phyloP scores from a whole-genome alignment of 2,888 invertebrate species.

The Cantharis lateralis region DNA sequence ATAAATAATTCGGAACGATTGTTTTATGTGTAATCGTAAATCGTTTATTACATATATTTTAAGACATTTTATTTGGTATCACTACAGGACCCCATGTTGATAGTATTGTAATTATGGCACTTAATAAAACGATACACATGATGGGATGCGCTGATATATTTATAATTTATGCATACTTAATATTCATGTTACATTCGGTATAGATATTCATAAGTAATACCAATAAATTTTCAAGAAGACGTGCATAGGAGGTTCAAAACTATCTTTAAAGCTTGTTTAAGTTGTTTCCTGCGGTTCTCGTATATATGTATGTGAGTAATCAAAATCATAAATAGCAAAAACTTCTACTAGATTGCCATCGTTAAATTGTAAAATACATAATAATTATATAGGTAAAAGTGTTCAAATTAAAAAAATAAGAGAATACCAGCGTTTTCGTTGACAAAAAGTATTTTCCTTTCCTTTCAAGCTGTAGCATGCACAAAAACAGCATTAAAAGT shows the following conservation, averaged over 20 bases:
- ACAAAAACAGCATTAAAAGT: not conserved
- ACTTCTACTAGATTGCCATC: not conserved
- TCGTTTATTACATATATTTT: constrained; percentile 37
- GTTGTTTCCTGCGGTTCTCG: not conserved
- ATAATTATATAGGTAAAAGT: not conserved
- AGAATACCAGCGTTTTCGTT: no score
- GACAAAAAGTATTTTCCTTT: no score
- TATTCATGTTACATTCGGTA: constrained; percentile 43
- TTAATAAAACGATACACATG: constrained; percentile 38
- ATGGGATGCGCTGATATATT: constrained; percentile 36
- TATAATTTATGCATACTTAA: constrained; percentile 40
- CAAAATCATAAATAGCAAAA: not conserved
- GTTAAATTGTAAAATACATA: not conserved
- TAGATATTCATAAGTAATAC: constrained; percentile 42
- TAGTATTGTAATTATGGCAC: constrained; percentile 41
- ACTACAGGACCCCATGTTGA: constrained; percentile 40
- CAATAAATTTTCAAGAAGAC: constrained; percentile 38
- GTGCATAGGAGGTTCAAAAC: not conserved
- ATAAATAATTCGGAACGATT: constrained; percentile 39
- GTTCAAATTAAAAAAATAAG: no score
- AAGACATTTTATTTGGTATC: constrained; percentile 40
- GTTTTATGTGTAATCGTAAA: constrained; percentile 40
- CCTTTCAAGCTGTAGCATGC: not conserved
- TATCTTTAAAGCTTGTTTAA: not conserved
- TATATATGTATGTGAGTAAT: not conserved